phyloP scores from a whole-genome alignment of 2,113 vertebrate species.

The Crotalus viridis region DNA sequence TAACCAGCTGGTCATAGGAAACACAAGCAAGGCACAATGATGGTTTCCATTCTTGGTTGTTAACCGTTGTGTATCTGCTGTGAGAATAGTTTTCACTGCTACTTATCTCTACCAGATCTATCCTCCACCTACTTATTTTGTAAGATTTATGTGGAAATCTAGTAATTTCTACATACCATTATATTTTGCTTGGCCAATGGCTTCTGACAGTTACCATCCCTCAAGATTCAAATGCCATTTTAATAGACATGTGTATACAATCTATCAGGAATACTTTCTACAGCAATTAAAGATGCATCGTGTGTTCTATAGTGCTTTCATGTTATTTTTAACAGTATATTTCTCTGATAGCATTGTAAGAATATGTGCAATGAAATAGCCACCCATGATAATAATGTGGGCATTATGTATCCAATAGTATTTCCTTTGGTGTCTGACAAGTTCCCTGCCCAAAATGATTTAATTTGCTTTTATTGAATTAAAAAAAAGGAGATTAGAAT shows the following conservation, averaged over 20 bases:
- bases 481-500: neutral
- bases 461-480: neutral
- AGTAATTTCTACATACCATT: neutral
- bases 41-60: neutral
- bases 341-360: neutral
- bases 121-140: neutral
- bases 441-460: neutral
- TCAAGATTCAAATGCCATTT: neutral
- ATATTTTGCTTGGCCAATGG: neutral
- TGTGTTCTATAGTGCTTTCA: neutral
- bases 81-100: neutral
- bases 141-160: neutral
- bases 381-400: neutral
- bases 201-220: neutral
- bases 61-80: neutral
- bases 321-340: neutral
- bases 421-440: neutral
- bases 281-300: neutral
- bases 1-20: neutral
- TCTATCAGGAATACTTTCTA: neutral
- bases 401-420: neutral
- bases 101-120: neutral
- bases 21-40: neutral
- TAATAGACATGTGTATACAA: neutral
- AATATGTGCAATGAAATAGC: neutral